Evolutionary conservation across 2,888 invertebrate species (phyloP).

Genomic region (Sussaba pulchella): DNA sequence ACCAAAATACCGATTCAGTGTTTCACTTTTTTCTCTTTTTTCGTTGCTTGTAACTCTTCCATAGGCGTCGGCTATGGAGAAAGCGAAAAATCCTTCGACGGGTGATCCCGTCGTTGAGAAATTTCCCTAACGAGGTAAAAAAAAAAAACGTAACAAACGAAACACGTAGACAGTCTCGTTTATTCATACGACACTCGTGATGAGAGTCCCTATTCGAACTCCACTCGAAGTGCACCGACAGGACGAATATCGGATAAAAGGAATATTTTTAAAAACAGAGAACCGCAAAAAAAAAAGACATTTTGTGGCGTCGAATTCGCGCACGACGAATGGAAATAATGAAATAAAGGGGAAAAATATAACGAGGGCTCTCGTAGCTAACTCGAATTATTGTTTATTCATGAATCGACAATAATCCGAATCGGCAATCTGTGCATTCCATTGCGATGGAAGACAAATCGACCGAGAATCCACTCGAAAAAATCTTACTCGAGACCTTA

Average conservation of each 20-base stretch:
- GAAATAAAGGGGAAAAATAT: not conserved
- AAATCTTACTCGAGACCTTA: no score
- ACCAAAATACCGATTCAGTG: no score
- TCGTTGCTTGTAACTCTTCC: no score
- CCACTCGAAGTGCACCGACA: constrained; percentile 13
- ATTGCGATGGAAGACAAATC: no score
- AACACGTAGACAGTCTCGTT: constrained; percentile 12
- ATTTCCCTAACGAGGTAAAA: constrained; percentile 30
- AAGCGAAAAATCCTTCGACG: not conserved
- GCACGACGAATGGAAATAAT: not conserved
- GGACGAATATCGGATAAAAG: constrained; percentile 10
- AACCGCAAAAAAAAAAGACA: not conserved
- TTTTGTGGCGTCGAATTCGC: not conserved
- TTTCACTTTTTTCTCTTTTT: no score
- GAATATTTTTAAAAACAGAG: not conserved
- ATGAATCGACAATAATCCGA: constrained; percentile 10
- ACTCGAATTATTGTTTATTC: constrained; percentile 41
- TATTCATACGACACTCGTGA: constrained; percentile 13
- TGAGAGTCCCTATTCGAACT: constrained; percentile 6
- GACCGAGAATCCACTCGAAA: no score
- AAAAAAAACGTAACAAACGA: not conserved
- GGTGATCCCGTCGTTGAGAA: constrained; percentile 1
- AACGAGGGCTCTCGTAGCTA: constrained; percentile 19
- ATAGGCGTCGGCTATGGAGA: no score
- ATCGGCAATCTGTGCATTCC: not conserved